Evolutionary conservation across 2,888 invertebrate species (phyloP).

Genomic region (Therioaphis trifolii): DNA sequence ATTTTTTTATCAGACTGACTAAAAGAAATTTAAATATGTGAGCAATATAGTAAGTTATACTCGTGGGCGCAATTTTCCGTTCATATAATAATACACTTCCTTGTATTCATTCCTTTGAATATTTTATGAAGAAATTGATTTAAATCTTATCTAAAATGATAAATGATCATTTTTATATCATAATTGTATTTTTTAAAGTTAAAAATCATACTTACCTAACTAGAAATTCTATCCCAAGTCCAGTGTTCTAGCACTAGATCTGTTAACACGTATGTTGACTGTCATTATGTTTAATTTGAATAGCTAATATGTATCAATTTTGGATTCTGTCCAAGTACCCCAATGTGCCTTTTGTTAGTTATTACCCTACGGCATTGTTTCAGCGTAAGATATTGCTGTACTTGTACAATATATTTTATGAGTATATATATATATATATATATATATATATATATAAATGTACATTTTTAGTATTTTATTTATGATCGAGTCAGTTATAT

Average conservation of each 20-base stretch:
- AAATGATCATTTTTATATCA: too few relatives aligned
- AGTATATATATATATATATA: too few relatives aligned
- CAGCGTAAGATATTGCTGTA: not conserved
- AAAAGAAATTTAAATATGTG: not conserved
- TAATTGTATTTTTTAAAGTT: too few relatives aligned
- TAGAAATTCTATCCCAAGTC: not conserved
- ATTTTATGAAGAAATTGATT: too few relatives aligned
- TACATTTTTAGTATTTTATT: constrained; percentile 33
- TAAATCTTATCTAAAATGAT: too few relatives aligned
- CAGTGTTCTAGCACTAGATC: not conserved
- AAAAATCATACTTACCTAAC: not conserved
- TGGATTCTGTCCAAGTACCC: constrained; percentile 32
- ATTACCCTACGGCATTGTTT: constrained; percentile 15
- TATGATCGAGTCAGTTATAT: not conserved
- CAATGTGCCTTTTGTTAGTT: constrained; percentile 7
- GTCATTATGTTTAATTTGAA: constrained; percentile 14
- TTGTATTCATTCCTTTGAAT: too few relatives aligned
- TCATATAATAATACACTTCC: too few relatives aligned
- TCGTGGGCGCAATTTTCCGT: too few relatives aligned
- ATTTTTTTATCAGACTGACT: not conserved
- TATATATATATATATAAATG: too few relatives aligned
- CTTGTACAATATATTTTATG: too few relatives aligned
- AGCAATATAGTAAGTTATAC: too few relatives aligned
- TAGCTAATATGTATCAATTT: constrained; percentile 10
- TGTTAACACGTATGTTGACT: not conserved